Base-by-base conservation (phyloP, 1,140 invertebrate species). In the Eriosoma lanigerum region DNA sequence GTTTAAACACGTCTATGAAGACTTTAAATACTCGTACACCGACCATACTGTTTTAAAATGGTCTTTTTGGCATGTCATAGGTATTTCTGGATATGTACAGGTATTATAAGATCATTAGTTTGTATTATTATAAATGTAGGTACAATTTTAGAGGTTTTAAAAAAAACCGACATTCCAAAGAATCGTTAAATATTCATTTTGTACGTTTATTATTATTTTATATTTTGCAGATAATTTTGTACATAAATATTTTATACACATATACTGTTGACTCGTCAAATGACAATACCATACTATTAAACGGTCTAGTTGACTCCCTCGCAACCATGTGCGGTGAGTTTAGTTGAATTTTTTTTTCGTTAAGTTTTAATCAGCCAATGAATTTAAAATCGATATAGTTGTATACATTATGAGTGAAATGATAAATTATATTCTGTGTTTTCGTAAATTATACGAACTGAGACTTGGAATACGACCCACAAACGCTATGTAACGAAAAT, bases 191-290 rank as follows among this genome's bases (percentile, higher is more conserved):
- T 4, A 8, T 38, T 38, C 32, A 4, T n/a, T n/a, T n/a, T n/a
- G n/a, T 8, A 38, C 29, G 0, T 62, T 62, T 32, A 8, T 26
- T 29, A 26, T 52, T n/a, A n/a, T n/a, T n/a, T 19, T 9, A 26
- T 17, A 10, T 12, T 70, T 52, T 17, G 8, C 48, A 72, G 68
- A 26, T 26, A 10, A 10, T n/a, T 26, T 52, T 72, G 4, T 50
- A 72, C 17, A 29, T 52, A 48, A 72, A 72, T 52, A 72, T 72
- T 50, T 72, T 72, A 24, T 52, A 50, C 15, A 72, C 44, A 1
- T 72, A 72, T 17, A 29, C 24, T 15, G 17, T 19, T 10, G 46
- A 52, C 12, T 46, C 9, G 17, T 19, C 68, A 2, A 17, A 29
- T 13, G 46, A 72, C 19, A 26, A 52, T 0, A 21, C 19, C 46